Base-by-base conservation (phyloP, 2,888 invertebrate genomes). In the Drosophila nigricruria region DNA sequence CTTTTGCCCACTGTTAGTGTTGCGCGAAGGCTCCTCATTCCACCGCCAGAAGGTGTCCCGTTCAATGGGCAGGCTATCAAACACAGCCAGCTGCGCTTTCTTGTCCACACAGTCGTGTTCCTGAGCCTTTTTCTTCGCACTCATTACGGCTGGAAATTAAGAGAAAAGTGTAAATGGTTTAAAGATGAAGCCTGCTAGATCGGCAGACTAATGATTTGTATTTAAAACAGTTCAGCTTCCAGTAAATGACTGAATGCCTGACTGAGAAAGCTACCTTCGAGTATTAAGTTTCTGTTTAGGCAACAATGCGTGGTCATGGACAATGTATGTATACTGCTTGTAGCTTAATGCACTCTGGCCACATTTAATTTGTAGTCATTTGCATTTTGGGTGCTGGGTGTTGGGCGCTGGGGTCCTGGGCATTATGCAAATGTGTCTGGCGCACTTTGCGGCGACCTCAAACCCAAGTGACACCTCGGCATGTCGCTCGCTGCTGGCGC, bases 281-380 rank as follows among this genome's bases (percentile, higher is more conserved):
- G 30, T 30, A 30, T 30, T 20, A 30, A 3, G 34, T 34, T 30
- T 12, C 27, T 27, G n/a, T n/a, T n/a, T n/a, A n/a, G n/a, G n/a
- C n/a, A n/a, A n/a, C n/a, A n/a, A n/a, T n/a, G n/a, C n/a, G 18
- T 5, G 47, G n/a, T 12, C 27, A 9, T 27, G 23, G 18, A 12
- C 49, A 60, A n/a, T 58, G 16, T 56, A 5, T 56, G 32, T 50
- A 27, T 47, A 23, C 6, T n/a, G 70, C 36, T 54, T 59, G 59
- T 57, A 10, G 53, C 61, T 52, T 80, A 71, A 70, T 73, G 81
- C 78, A 78, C 69, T 77, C 74, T 63, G 74, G 70, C 63, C 70
- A 76, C 81, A 83, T 88, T 88, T 88, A 90, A 90, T 90, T 88
- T 90, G 90, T 83, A 74, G 79, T 81, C 82, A 91, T 88, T 91